These are phyloP conservation scores for Drosophila ogumai DNA, from an alignment of 1,140 invertebrate genomes.

Conservation along the genomic window DNA sequence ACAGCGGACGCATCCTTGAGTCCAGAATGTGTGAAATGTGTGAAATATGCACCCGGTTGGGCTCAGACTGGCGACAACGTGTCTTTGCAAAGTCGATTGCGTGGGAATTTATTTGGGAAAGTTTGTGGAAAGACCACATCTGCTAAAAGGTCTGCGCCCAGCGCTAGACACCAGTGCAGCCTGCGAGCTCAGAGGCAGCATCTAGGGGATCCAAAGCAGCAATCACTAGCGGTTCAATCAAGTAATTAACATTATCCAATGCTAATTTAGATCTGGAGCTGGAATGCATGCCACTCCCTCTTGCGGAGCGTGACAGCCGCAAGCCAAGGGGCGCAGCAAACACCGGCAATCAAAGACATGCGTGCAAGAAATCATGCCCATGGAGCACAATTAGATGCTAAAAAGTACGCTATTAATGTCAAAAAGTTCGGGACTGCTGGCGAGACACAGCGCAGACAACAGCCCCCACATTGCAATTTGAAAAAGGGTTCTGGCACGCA, in stretches of 20 bases:
- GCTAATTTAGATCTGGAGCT: constrained; percentile 16
- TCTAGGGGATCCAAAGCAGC: background rate
- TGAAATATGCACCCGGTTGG: constrained; percentile 49
- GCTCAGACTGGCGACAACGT: constrained; percentile 33
- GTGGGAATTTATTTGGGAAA: constrained; percentile 63
- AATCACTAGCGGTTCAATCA: constrained; percentile 22
- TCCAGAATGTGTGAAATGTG: constrained; percentile 66
- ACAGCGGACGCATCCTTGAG: constrained; percentile 33
- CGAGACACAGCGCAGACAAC: constrained; percentile 39
- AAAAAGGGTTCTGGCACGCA: constrained; percentile 54
- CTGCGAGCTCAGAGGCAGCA: background rate
- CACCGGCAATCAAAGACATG: constrained; percentile 48
- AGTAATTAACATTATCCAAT: constrained; percentile 38
- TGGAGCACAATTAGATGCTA: constrained; percentile 55
- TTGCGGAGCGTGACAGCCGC: constrained; percentile 66
- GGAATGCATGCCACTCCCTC: constrained; percentile 23
- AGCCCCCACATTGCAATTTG: constrained; percentile 35
- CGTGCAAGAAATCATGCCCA: constrained; percentile 53
- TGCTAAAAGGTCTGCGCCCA: background rate
- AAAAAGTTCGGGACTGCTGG: constrained; percentile 44
- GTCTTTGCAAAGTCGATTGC: constrained; percentile 34
- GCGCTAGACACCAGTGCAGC: background rate
- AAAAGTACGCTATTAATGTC: constrained; percentile 67
- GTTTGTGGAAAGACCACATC: constrained; percentile 27
- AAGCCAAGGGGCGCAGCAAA: constrained; percentile 41